phyloP scores from a whole-genome alignment of 2,113 vertebrate species.

The cattle (Bos taurus) region DNA sequence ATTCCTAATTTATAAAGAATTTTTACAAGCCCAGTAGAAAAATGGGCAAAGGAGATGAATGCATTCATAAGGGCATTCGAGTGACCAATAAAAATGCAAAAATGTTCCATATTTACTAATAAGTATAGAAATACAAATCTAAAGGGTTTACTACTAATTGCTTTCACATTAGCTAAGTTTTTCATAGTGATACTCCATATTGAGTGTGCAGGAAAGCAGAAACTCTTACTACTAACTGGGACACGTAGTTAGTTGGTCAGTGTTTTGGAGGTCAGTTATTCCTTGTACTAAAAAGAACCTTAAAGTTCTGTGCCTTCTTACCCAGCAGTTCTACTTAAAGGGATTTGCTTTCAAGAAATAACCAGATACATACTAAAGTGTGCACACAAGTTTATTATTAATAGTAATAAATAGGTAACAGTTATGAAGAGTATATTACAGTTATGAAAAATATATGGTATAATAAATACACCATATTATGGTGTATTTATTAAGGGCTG shows the following conservation, averaged over 20 bases:
- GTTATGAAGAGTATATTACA: no score
- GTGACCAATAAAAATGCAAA: background rate
- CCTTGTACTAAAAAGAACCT: conserved; percentile 6
- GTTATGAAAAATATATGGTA: background rate
- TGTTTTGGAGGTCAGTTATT: conserved; percentile 35
- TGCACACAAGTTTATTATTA: background rate
- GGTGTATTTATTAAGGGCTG: background rate
- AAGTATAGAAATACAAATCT: background rate
- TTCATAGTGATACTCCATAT: background rate
- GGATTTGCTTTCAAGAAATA: background rate
- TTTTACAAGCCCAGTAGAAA: background rate
- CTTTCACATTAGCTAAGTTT: background rate
- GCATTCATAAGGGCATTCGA: background rate
- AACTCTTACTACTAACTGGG: background rate
- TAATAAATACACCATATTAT: background rate
- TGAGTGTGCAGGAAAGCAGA: background rate
- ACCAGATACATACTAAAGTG: background rate
- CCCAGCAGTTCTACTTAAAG: background rate
- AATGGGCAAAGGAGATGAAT: background rate
- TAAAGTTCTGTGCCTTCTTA: background rate
- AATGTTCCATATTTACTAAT: background rate
- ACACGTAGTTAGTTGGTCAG: background rate
- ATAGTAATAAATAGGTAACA: background rate
- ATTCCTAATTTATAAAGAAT: background rate
- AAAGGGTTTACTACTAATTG: background rate